Evolutionary conservation across 1,140 invertebrate genomes (phyloP).

Genomic region (Bombus vancouverensis): DNA sequence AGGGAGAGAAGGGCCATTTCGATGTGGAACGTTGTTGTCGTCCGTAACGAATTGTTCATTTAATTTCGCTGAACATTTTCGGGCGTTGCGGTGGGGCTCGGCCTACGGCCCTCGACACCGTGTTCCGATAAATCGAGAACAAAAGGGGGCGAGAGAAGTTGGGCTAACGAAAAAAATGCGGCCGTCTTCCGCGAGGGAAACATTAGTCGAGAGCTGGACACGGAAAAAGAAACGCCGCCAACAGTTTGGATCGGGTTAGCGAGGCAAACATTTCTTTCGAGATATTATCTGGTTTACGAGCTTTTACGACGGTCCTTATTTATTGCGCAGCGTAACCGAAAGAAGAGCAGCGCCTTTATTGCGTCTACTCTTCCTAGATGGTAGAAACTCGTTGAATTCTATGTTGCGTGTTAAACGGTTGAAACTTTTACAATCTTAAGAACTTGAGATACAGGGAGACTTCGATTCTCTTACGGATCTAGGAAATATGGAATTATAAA

Average conservation of each 20-base stretch:
- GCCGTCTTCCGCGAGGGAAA: slow-evolving; percentile 58
- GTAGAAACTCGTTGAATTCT: background rate
- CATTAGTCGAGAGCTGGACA: slow-evolving; percentile 45
- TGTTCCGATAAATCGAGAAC: slow-evolving; percentile 66
- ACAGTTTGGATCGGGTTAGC: slow-evolving; percentile 48
- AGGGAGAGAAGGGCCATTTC: slow-evolving; percentile 63
- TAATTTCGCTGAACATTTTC: slow-evolving; percentile 77
- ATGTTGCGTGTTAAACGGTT: background rate
- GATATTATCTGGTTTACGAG: slow-evolving; percentile 72
- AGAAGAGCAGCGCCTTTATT: slow-evolving; percentile 56
- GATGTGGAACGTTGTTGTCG: slow-evolving; percentile 69
- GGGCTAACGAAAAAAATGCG: slow-evolving; percentile 52
- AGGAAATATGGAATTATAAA: background rate
- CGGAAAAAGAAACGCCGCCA: slow-evolving; percentile 42
- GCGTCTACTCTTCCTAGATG: background rate
- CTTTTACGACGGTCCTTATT: slow-evolving; percentile 74
- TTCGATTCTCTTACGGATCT: background rate
- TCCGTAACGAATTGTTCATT: slow-evolving; percentile 76
- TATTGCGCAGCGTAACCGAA: slow-evolving; percentile 60
- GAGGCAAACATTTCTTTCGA: slow-evolving; percentile 55
- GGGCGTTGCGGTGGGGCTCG: slow-evolving; percentile 59
- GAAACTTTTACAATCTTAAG: background rate
- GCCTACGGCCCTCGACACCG: slow-evolving; percentile 59
- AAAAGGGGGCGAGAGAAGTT: slow-evolving; percentile 16
- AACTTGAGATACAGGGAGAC: background rate